Base-by-base conservation (phyloP, 1,140 invertebrate genomes). In the Drosophila ohnishii region DNA sequence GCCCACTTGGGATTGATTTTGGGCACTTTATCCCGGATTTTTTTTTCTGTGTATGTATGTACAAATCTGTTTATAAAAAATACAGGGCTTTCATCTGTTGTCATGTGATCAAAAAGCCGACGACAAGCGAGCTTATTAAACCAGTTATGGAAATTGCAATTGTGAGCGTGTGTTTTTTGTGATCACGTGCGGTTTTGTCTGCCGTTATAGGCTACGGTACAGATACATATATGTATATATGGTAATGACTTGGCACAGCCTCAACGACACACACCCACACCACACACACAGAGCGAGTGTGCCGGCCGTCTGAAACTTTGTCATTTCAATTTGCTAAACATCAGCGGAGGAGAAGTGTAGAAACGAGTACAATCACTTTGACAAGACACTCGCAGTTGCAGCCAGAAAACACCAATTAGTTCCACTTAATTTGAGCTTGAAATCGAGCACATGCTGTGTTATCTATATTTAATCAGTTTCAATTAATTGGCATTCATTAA, bases 101-200 rank as follows among this genome's bases (percentile, higher is more conserved):
- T 87, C 75, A 83, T 88, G 84, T 88, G 83, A 87, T 42, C 14
- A 30, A 74, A 65, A 57, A 59, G 32, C 63, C 69, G 22, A 34
- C 34, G 22, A 39, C 56, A 50, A 64, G 47, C 42, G 14, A 62
- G 51, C 70, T 63, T 60, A 79, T 70, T 83, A 82, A 88, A 83
- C 83, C 73, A 83, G 84, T 88, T 87, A 62, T 53, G 47, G 57
- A 53, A 37, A 55, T 37, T 86, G 63, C 79, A 77, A 60, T 66
- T 69, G 66, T 66, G 65, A 58, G 50, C 35, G 39, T 48, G 44
- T 61, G 57, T 60, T 67, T 62, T 32, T 57, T 81, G 51, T 65
- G 64, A 88, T 87, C 83, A 87, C 83, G 83, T 87, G 84, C 79
- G 67, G 76, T 61, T 71, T 79, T 62, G 59, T 55, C 48, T 69